Base-by-base conservation (phyloP, 2,888 invertebrate genomes). In the Halocaridina rubra region DNA sequence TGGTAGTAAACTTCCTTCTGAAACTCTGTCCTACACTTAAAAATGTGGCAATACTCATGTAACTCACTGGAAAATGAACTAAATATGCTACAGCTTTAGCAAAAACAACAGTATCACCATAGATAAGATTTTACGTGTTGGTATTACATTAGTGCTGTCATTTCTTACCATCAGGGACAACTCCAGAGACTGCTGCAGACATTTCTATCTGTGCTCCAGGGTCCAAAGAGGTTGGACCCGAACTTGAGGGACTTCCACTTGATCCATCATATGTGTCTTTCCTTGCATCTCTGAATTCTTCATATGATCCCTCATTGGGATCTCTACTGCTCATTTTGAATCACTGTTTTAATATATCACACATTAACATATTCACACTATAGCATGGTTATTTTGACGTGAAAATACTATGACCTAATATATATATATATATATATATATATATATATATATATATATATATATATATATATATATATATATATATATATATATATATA, bases 141-240 rank as follows among this genome's bases (percentile, higher is more conserved):
- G n/a, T n/a, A n/a, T n/a, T n/a, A n/a, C n/a, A n/a, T n/a, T n/a
- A n/a, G n/a, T n/a, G n/a, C n/a, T n/a, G n/a, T n/a, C n/a, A n/a
- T n/a, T n/a, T 19, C 86, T 53, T 5, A 88, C 88, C 89, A 76
- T 88, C 88, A 16, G 88, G 88, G 10, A 86, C 87, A 32, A 88
- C 88, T 29, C 88, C 88, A 16, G 88, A 79, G 0, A 86, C 87
- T 46, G 88, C 86, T 33, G 88, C 88, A 5, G 88, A 86, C 86
- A 88, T 85, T 72, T 88, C 88, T 30, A 88, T 88, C 32, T 86
- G 88, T 22, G 82, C 80, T 16, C 87, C 88, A 30, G 88, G 85
- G 29, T 89, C 89, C 67, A 85, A 76, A 22, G 72, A 30, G 67
- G 79, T n/a, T n/a, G 30, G 77, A 3, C 29, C 27, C 0, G 75